A percentile compares a stretch with the other conserved stretches of the same genome.
Conservation (phyloP, 2,113 vertebrate genomes). For the Oncorhynchus gorbuscha region DNA sequence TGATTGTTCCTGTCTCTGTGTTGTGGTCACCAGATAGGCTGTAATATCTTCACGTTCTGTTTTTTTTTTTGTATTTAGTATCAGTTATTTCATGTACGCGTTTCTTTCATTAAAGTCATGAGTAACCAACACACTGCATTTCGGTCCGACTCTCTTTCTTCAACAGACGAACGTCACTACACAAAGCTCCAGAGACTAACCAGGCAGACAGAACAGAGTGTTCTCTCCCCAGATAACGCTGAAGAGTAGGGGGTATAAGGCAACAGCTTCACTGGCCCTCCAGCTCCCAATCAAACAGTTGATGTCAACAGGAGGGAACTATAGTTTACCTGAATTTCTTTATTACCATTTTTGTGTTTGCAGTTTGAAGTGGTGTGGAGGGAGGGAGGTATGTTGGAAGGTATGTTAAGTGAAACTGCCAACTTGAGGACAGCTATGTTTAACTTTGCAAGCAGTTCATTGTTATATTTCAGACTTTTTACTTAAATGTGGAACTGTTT, state of each 20-base stretch:
- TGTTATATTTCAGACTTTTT: not conserved
- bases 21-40: no score
- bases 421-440: not conserved
- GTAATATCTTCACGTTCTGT: no score
- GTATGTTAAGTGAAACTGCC: not conserved
- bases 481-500: not conserved
- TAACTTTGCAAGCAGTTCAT: not conserved
- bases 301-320: not conserved
- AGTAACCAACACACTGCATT: no score
- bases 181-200: constrained; percentile 32
- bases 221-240: constrained; percentile 42
- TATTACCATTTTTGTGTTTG: not conserved
- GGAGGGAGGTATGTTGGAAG: not conserved
- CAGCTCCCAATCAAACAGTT: not conserved
- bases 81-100: no score
- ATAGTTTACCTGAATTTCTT: not conserved
- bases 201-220: not conserved
- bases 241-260: not conserved
- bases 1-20: no score
- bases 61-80: no score
- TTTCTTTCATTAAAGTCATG: no score
- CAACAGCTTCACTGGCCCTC: constrained; percentile 6
- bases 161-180: no score
- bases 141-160: no score
- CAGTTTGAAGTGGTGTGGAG: not conserved